These are phyloP conservation scores for Trisateles emortualis DNA, from an alignment of 2,888 invertebrate species.

Conservation along the genomic window DNA sequence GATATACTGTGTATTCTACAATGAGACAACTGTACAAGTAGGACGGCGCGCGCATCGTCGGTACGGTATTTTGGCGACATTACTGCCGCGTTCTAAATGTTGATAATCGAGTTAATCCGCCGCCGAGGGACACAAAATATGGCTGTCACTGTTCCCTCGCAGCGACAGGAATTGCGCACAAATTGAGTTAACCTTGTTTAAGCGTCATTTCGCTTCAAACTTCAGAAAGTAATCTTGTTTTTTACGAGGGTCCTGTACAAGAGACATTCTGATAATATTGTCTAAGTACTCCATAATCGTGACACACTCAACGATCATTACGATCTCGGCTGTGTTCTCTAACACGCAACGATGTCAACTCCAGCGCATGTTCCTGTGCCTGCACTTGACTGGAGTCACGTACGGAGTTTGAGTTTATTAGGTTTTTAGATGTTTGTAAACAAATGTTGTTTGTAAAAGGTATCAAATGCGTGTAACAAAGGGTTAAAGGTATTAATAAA, in stretches of 20 bases:
- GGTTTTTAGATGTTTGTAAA: no score
- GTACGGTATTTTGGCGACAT: slow-evolving; percentile 58
- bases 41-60: slow-evolving; percentile 22
- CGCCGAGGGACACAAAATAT: slow-evolving; percentile 51
- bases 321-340: not conserved
- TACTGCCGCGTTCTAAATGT: slow-evolving; percentile 55
- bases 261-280: slow-evolving; percentile 1
- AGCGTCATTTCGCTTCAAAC: slow-evolving; percentile 64
- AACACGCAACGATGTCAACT: no score
- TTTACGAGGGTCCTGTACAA: slow-evolving; percentile 32
- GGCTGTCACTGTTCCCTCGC: slow-evolving; percentile 38
- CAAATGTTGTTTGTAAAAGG: no score
- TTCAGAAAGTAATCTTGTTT: slow-evolving; percentile 68
- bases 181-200: slow-evolving; percentile 68
- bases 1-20: no score
- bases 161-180: slow-evolving; percentile 53
- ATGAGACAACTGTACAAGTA: not conserved
- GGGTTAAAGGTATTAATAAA: slow-evolving; percentile 43
- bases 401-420: no score
- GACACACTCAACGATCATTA: not conserved
- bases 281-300: not conserved
- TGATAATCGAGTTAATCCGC: slow-evolving; percentile 67
- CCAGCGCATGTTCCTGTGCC: not conserved
- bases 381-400: no score
- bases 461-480: slow-evolving; percentile 14